Conservation (phyloP, 35 echinoderm and acorn worm species). For the Apostichopus parvimensis region DNA sequence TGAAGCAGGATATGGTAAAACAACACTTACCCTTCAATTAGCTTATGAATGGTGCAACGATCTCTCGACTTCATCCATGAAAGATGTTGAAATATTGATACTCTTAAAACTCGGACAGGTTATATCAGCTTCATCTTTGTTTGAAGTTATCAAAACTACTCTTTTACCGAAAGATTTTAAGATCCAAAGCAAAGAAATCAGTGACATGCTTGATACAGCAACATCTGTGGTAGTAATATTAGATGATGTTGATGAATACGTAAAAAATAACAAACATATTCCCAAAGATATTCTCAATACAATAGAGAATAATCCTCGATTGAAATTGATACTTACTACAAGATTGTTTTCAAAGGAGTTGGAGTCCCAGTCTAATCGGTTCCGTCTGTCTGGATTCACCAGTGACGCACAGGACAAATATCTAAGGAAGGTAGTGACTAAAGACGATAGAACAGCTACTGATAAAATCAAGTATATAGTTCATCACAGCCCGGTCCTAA, state of each 20-base stretch:
- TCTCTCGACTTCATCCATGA: too few relatives aligned
- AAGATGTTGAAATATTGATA: background rate
- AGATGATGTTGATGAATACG: constrained; percentile 4
- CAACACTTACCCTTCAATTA: constrained; percentile 7
- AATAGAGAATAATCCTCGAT: background rate
- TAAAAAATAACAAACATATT: background rate
- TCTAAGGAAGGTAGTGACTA: background rate
- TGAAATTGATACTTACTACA: background rate
- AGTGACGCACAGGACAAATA: background rate
- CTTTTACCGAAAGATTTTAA: background rate
- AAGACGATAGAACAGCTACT: background rate
- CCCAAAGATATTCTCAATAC: background rate
- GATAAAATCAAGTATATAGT: background rate
- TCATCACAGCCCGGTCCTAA: background rate
- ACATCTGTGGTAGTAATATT: background rate
- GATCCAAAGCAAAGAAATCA: background rate
- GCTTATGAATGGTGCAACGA: constrained; percentile 13
- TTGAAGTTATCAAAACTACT: background rate
- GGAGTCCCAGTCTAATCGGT: background rate
- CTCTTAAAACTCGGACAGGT: background rate
- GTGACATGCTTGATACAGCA: background rate
- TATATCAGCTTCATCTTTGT: background rate
- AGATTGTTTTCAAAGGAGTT: background rate
- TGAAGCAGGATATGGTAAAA: constrained; percentile 15
- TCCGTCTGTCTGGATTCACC: background rate